phyloP scores from a whole-genome alignment of 2,888 invertebrate genomes.

The Clunio marinus region DNA sequence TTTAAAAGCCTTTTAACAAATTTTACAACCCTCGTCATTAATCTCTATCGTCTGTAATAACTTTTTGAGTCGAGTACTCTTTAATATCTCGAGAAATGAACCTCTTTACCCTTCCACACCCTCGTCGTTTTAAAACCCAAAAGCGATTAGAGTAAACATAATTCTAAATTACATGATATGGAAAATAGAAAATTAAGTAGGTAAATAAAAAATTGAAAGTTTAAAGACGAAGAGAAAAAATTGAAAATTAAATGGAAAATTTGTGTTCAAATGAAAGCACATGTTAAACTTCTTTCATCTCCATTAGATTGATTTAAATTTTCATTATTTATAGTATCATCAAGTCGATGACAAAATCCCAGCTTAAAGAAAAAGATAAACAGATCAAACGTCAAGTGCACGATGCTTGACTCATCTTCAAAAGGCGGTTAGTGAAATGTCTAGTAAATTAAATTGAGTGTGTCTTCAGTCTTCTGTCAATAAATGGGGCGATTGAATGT shows the following conservation, averaged over 20 bases:
- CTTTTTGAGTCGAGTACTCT: slow-evolving; percentile 7
- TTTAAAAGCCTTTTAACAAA: neutral
- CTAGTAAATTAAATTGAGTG: slow-evolving; percentile 15
- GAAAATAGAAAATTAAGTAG: slow-evolving; percentile 29
- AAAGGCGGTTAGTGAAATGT: neutral
- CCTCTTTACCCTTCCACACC: neutral
- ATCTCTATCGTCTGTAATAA: neutral
- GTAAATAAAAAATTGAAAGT: neutral
- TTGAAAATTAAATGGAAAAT: slow-evolving; percentile 23
- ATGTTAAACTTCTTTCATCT: neutral
- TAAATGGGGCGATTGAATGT: no score
- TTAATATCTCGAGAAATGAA: neutral
- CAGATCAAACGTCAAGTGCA: neutral
- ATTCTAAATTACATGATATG: slow-evolving; percentile 23
- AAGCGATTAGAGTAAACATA: slow-evolving; percentile 28
- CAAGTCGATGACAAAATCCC: neutral
- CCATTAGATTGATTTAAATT: no score
- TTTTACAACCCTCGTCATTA: slow-evolving; percentile 13
- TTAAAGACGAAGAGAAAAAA: slow-evolving; percentile 8
- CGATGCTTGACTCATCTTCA: slow-evolving; percentile 7
- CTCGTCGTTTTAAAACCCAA: neutral
- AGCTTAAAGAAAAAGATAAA: no score
- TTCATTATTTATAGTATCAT: neutral
- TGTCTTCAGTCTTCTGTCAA: no score
- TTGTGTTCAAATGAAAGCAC: neutral